phyloP scores from a whole-genome alignment of 2,888 invertebrate species.

The Phalera bucephala region DNA sequence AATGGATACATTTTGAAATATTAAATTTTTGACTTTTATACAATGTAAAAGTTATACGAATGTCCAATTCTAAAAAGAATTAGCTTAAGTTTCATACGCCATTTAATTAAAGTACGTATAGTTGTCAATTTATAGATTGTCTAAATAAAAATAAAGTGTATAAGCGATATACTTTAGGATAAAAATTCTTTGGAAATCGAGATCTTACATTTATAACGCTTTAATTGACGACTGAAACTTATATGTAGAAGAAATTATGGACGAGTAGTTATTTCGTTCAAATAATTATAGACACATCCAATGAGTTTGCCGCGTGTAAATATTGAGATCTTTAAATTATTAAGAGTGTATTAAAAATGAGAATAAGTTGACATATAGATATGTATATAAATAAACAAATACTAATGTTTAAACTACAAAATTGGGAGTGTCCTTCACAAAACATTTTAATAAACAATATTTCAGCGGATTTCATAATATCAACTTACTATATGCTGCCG shows the following conservation, averaged over 20 bases:
- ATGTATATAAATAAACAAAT: background rate
- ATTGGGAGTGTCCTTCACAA: too few relatives aligned
- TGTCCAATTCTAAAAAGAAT: background rate
- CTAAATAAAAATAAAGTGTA: background rate
- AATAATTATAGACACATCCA: too few relatives aligned
- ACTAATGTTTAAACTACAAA: background rate
- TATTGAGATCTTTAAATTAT: background rate
- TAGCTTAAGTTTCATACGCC: slow-evolving; percentile 1
- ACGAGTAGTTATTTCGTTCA: too few relatives aligned
- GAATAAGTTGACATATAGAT: background rate
- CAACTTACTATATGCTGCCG: background rate
- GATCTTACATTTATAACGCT: background rate
- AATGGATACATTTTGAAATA: background rate
- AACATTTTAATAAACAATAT: background rate
- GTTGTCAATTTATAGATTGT: background rate
- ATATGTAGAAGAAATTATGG: background rate
- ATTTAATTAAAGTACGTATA: background rate
- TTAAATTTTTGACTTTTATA: background rate
- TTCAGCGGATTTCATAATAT: background rate
- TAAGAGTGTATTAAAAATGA: background rate
- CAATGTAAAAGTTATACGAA: slow-evolving; percentile 1
- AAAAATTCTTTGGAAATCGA: slow-evolving; percentile 2
- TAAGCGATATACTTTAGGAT: background rate
- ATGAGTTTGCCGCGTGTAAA: background rate
- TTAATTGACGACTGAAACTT: slow-evolving; percentile 2